Evolutionary conservation across 1,140 invertebrate genomes (phyloP), one percentile per base, ranked within the genome.

Genomic region (Bombus soroeensis): DNA sequence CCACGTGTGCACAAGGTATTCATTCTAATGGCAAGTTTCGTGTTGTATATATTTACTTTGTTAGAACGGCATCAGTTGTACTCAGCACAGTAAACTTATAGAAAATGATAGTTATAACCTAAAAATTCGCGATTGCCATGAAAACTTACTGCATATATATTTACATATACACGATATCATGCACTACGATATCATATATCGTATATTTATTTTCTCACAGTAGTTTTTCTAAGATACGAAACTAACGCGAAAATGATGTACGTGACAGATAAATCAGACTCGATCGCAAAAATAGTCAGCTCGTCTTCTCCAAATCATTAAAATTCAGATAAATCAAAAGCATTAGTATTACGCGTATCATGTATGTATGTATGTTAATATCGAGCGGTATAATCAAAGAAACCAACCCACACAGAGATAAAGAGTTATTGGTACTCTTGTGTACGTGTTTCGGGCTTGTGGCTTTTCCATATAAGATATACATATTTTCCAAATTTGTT

Each of bases 301-400:
- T 70, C 64, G 47, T 85, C 64, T 85, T 85, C 83, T 73, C 39
- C 32, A 53, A 80, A 80, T 8, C 12, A 64, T 62, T 85, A 53
- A 85, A 85, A 85, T 85, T 80, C 57, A 85, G 83, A 85, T 85
- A 85, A 85, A 85, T 85, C 76, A 3, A 34, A 25, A 72, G 68
- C 75, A 22, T 25, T 32, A 25, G 10, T 39, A 68, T 84, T 68
- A 84, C 74, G 82, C 43, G 43, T 8, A 32, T 43, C 22, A 34
- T 22, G 66, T 79, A 84, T 79, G 57, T 12, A 59, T n/a, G 28
- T 84, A 80, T 72, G 76, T 72, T 84, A 80, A 72, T 80, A 79
- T 34, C 2, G 2, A 79, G 32, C n/a, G 57, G 83, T 25, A 62
- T 72, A 85, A 85, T 80, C 76, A 47, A 34, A n/a, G 53, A 62